phyloP scores from a whole-genome alignment of 2,113 vertebrate genomes.

The Orthochromis malagaraziensis region DNA sequence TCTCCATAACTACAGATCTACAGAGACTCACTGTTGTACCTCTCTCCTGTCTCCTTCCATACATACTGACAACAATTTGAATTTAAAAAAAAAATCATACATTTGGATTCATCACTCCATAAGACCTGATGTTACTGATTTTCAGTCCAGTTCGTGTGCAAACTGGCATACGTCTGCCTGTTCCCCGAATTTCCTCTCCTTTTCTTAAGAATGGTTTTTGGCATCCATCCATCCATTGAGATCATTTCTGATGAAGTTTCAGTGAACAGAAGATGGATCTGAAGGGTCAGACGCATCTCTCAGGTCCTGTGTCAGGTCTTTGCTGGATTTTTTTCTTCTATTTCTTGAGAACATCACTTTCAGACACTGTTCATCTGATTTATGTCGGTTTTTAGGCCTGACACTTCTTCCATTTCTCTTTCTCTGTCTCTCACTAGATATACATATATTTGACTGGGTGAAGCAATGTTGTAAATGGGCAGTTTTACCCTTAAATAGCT shows the following conservation, averaged over 20 bases:
- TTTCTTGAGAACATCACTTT: not conserved
- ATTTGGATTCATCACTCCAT: not conserved
- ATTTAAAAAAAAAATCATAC: accelerated
- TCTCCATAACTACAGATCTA: not conserved
- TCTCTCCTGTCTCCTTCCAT: not conserved
- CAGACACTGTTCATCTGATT: not conserved
- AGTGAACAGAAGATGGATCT: not conserved
- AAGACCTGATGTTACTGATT: not conserved
- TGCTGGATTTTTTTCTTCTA: not conserved
- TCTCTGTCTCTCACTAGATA: not conserved
- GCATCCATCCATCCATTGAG: not conserved
- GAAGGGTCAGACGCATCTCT: accelerated
- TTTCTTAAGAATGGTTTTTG: not conserved
- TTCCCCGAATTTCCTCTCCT: not conserved
- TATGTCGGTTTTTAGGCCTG: not conserved
- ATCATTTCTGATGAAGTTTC: not conserved
- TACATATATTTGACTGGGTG: not conserved
- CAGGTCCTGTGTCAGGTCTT: not conserved
- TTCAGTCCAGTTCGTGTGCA: not conserved
- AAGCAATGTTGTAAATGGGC: not conserved
- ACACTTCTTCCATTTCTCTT: not conserved
- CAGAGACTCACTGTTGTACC: not conserved
- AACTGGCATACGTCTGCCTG: accelerated
- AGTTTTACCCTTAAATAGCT: not conserved
- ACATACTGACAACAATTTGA: not conserved